Evolutionary conservation across 2,797 vertebrate genomes (phyloP).

Genomic region (Rhinichthys osculus): DNA sequence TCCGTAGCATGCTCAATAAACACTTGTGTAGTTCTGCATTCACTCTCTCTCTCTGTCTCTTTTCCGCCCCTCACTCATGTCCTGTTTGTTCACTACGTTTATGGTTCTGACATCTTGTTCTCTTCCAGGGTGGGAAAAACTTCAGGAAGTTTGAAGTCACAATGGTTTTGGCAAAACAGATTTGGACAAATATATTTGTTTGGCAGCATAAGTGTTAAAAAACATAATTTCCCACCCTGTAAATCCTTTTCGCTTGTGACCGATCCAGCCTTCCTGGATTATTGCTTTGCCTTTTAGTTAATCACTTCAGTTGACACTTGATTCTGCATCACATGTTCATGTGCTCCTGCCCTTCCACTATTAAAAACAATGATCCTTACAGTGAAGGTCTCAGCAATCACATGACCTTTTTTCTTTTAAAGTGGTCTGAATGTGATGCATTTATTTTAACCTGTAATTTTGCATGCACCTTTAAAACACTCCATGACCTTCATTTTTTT

Average conservation of each 20-base stretch:
- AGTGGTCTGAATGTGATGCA: not conserved
- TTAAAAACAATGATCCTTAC: not conserved
- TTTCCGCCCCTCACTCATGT: constrained; percentile 81
- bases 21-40: constrained; percentile 92
- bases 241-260: not conserved
- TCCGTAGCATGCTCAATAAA: constrained; percentile 99
- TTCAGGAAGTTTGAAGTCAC: constrained; percentile 45
- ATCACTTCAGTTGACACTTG: not conserved
- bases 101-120: constrained; percentile 81
- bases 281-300: not conserved
- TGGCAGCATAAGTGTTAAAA: not conserved
- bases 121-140: constrained; percentile 86
- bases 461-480: not conserved
- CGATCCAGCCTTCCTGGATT: too few relatives aligned
- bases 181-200: constrained; percentile 49
- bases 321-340: not conserved
- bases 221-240: not conserved
- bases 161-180: constrained; percentile 54
- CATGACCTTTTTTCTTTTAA: not conserved
- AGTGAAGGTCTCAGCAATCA: not conserved
- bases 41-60: constrained; percentile 86
- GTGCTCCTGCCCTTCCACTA: not conserved
- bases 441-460: not conserved
- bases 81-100: constrained; percentile 84
- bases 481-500: not conserved